phyloP scores from a whole-genome alignment of 92 coral and sea anemone genomes.

The Actinostola sp. region DNA sequence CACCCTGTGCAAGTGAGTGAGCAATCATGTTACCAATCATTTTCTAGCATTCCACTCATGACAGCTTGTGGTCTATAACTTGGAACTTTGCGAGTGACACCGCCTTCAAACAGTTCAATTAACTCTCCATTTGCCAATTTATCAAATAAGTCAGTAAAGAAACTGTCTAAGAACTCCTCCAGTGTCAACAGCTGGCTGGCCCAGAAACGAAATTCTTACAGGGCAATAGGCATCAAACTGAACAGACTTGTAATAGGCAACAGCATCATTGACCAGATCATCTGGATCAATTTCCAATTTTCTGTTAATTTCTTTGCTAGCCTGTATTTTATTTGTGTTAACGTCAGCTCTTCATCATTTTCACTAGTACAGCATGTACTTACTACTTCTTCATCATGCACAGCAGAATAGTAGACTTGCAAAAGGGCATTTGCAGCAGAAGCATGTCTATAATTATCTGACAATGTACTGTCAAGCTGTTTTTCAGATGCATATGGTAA shows the following conservation, averaged over 20 bases:
- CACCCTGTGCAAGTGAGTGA: slow-evolving; percentile 66
- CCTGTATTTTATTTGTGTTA: slow-evolving; percentile 14
- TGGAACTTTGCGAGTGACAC: slow-evolving; percentile 43
- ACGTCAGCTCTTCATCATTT: slow-evolving; percentile 4
- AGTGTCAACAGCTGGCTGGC: slow-evolving; percentile 61
- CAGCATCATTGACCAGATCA: slow-evolving; percentile 33
- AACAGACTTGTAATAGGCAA: slow-evolving; percentile 26
- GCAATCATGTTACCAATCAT: slow-evolving; percentile 61
- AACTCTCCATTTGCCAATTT: slow-evolving; percentile 24
- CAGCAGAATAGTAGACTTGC: not conserved
- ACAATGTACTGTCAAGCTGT: slow-evolving; percentile 51
- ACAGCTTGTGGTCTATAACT: slow-evolving; percentile 55
- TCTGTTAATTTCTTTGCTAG: slow-evolving; percentile 34
- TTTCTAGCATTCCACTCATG: slow-evolving; percentile 57
- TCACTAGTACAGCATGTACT: slow-evolving; percentile 4
- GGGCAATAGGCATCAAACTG: slow-evolving; percentile 32
- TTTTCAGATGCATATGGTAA: slow-evolving; percentile 55
- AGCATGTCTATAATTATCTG: slow-evolving; percentile 31
- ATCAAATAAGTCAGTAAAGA: slow-evolving; percentile 36
- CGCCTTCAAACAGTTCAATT: slow-evolving; percentile 49
- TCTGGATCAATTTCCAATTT: slow-evolving; percentile 34
- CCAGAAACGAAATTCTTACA: slow-evolving; percentile 27
- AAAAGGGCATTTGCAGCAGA: slow-evolving; percentile 54
- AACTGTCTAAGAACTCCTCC: slow-evolving; percentile 63
- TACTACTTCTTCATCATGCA: not conserved